These are phyloP conservation scores for Hypselothyrea guttata DNA, from an alignment of 2,888 invertebrate species.

Conservation along the genomic window DNA sequence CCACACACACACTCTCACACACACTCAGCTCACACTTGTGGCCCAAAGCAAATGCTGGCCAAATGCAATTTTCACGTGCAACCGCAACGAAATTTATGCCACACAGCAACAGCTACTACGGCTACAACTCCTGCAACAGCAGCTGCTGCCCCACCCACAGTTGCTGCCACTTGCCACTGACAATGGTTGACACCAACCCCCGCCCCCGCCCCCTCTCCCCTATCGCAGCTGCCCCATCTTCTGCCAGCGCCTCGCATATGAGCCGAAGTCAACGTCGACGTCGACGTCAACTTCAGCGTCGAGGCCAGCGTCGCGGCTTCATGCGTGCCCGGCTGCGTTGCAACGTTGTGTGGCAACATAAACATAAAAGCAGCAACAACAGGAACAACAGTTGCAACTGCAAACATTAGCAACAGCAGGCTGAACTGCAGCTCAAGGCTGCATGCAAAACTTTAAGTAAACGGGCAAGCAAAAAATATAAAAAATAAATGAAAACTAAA, in stretches of 20 bases:
- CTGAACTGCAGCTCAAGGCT: conserved; percentile 17
- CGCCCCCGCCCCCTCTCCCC: conserved; percentile 8
- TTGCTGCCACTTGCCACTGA: conserved; percentile 40
- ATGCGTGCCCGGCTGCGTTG: conserved; percentile 65
- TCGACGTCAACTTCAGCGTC: conserved; percentile 6
- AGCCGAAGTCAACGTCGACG: conserved; percentile 22
- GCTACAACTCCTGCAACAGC: conserved; percentile 43
- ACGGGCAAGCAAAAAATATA: not conserved
- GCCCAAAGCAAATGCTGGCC: conserved; percentile 56
- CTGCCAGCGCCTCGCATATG: conserved; percentile 42
- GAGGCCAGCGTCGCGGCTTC: conserved; percentile 43
- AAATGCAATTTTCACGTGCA: conserved; percentile 78
- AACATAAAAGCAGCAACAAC: conserved; percentile 60
- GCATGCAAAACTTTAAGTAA: conserved; percentile 2
- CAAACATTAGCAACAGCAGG: conserved; percentile 23
- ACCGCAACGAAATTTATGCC: conserved; percentile 78
- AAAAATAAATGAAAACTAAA: no score
- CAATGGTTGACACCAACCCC: conserved; percentile 64
- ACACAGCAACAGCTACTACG: conserved; percentile 55
- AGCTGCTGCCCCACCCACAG: conserved; percentile 17
- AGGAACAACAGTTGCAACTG: conserved; percentile 18
- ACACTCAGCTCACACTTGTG: conserved; percentile 19
- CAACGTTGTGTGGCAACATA: conserved; percentile 77
- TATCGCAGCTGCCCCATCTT: conserved; percentile 38
- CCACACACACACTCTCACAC: conserved; percentile 26